A percentile compares a stretch with the other conserved stretches of the same genome.
Evolutionary conservation across 2,113 vertebrate genomes (phyloP).

Genomic region (Calyptommatus sinebrachiatus): DNA sequence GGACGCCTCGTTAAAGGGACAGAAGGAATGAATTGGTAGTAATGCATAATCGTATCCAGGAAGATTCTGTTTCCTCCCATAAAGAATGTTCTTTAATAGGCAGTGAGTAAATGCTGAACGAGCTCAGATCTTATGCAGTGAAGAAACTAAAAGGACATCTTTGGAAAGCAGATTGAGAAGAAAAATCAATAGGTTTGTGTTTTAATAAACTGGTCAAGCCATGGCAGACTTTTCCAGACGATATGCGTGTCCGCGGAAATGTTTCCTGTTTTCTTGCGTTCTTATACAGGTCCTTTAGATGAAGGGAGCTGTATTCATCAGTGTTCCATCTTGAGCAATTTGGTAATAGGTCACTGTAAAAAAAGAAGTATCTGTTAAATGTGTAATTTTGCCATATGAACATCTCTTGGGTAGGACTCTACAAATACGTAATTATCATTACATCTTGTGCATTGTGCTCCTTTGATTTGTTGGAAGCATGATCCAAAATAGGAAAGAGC

Average conservation of each 20-base stretch:
- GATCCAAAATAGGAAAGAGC: slow-evolving; percentile 29
- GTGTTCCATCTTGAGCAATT: slow-evolving; percentile 22
- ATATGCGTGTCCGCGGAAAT: neutral
- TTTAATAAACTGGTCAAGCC: slow-evolving; percentile 12
- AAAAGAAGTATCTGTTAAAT: neutral
- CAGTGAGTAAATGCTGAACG: neutral
- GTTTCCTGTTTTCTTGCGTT: neutral
- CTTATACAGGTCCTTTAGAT: neutral
- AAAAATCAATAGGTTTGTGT: slow-evolving; percentile 3
- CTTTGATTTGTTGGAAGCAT: neutral
- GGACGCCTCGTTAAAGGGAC: slow-evolving; percentile 25
- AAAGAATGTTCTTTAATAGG: neutral
- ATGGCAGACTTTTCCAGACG: slow-evolving; percentile 9
- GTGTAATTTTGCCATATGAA: slow-evolving; percentile 23
- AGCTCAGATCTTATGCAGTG: neutral
- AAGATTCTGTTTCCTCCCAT: neutral
- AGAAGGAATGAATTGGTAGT: neutral
- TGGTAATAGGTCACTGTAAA: neutral
- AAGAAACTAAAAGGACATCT: slow-evolving; percentile 35
- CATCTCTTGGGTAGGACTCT: slow-evolving; percentile 15
- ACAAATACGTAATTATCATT: slow-evolving; percentile 47
- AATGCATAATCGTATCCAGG: neutral
- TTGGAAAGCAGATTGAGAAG: neutral
- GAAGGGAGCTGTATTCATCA: slow-evolving; percentile 20
- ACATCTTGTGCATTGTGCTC: neutral